Conservation (phyloP, 2,888 invertebrate genomes). For the Erannis defoliaria region DNA sequence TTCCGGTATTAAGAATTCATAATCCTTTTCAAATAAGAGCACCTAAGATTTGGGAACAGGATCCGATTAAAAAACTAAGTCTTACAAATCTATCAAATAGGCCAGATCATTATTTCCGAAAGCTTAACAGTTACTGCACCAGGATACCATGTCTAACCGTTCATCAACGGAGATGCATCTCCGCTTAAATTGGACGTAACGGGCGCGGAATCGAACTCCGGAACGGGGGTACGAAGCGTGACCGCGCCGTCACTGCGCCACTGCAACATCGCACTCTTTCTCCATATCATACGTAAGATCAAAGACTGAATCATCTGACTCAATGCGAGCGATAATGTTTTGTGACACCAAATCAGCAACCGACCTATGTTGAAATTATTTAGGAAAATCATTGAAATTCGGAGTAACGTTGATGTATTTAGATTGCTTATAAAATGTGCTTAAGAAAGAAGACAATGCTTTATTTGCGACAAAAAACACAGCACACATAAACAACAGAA, state of each 20-base stretch:
- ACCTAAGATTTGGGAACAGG: no score
- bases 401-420: no score
- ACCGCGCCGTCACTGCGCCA: constrained; percentile 37
- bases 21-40: no score
- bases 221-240: constrained; percentile 62
- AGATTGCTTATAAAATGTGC: no score
- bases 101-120: background rate
- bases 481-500: no score
- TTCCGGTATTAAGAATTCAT: no score
- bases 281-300: constrained; percentile 13
- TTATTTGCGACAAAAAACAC: no score
- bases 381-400: background rate
- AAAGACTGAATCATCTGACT: background rate
- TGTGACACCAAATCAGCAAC: background rate
- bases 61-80: background rate
- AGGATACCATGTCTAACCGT: constrained; percentile 24
- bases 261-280: constrained; percentile 23
- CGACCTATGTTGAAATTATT: background rate
- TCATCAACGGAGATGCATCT: constrained; percentile 48
- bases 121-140: constrained; percentile 20
- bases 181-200: constrained; percentile 62
- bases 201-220: constrained; percentile 57
- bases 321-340: background rate
- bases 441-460: no score
- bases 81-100: background rate